Evolutionary conservation across 2,888 invertebrate species (phyloP).

Genomic region (Hydrotaea diabolus): DNA sequence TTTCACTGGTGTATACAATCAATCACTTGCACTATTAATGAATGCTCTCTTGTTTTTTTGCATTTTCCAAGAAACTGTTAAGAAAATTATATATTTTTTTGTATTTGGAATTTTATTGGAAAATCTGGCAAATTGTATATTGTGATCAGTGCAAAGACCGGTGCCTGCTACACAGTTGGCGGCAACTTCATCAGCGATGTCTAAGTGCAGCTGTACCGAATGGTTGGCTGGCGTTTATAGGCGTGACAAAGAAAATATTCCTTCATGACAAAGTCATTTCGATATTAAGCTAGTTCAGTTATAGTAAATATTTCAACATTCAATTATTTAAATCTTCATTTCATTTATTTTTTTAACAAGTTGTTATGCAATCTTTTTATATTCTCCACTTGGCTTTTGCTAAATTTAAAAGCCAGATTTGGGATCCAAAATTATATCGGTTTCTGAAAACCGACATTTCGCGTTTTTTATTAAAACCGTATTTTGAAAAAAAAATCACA

Average conservation of each 20-base stretch:
- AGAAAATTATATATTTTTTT: conserved; percentile 15
- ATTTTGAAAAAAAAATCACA: no score
- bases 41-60: background rate
- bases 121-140: background rate
- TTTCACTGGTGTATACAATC: background rate
- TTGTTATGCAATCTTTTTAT: no score
- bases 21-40: conserved; percentile 21
- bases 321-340: no score
- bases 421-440: no score
- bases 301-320: background rate
- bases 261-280: no score
- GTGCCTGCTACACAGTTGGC: conserved; percentile 11
- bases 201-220: background rate
- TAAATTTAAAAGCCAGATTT: no score
- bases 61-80: background rate
- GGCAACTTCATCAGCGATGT: background rate
- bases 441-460: no score
- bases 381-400: no score
- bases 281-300: no score
- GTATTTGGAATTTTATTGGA: background rate
- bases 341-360: no score
- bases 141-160: conserved; percentile 11
- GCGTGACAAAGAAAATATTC: background rate
- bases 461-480: no score
- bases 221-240: background rate